phyloP scores from a whole-genome alignment of 64 coral and sea anemone species.

The Astreopora myriophthalma region DNA sequence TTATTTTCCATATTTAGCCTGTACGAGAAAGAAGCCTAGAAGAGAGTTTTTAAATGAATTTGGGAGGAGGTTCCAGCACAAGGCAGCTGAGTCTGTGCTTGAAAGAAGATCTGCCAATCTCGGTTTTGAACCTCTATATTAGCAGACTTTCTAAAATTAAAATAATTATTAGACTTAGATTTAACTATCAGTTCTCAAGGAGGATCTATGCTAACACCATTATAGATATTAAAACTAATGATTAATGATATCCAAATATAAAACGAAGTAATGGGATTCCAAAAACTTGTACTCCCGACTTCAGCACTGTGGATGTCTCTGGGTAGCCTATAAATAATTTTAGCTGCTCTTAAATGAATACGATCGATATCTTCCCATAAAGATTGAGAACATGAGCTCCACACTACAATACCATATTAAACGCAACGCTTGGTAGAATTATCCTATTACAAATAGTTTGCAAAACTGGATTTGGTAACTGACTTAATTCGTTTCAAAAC shows the following conservation, averaged over 20 bases:
- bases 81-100: neutral
- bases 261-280: neutral
- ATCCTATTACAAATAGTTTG: neutral
- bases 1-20: neutral
- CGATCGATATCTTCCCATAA: neutral
- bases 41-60: too few relatives aligned
- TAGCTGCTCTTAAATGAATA: too few relatives aligned
- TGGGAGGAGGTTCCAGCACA: too few relatives aligned
- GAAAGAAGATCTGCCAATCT: neutral
- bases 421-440: neutral
- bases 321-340: neutral
- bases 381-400: neutral
- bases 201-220: neutral
- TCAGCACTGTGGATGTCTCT: neutral
- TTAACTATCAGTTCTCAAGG: neutral
- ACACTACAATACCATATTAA: neutral
- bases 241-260: neutral
- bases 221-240: too few relatives aligned
- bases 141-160: neutral
- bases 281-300: neutral
- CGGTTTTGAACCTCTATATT: neutral
- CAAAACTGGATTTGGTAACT: neutral
- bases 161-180: neutral
- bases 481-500: neutral
- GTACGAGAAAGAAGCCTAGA: neutral